Conservation (phyloP, 2,797 vertebrate genomes). For the Aplochiton taeniatus region DNA sequence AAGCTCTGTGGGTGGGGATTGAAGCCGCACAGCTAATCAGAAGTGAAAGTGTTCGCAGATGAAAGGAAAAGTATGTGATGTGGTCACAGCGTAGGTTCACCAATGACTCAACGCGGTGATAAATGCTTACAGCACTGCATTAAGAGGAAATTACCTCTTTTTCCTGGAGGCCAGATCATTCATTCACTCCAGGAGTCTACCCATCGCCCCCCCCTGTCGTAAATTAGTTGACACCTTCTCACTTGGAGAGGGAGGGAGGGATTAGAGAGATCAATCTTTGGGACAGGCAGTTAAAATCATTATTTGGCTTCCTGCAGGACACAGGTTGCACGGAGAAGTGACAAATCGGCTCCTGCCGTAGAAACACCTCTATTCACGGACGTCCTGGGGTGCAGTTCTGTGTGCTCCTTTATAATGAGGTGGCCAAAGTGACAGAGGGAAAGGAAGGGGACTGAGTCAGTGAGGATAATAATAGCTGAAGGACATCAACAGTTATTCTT, state of each 20-base stretch:
- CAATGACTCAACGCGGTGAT: conserved; percentile 60
- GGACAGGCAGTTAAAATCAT: conserved; percentile 70
- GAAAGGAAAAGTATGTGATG: conserved; percentile 34
- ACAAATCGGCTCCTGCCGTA: conserved; percentile 59
- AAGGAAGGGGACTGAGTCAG: conserved; percentile 41
- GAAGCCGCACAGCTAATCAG: conserved; percentile 42
- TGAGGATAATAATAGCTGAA: conserved; percentile 50
- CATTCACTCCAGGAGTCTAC: conserved; percentile 54
- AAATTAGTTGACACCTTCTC: conserved; percentile 68
- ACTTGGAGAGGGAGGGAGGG: conserved; percentile 54
- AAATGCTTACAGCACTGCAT: conserved; percentile 73
- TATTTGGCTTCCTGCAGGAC: conserved; percentile 72
- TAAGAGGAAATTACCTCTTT: conserved; percentile 72
- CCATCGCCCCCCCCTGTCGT: conserved; percentile 51
- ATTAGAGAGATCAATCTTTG: conserved; percentile 69
- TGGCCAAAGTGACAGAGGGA: conserved; percentile 31
- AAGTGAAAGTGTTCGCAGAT: conserved; percentile 52
- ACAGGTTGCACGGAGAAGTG: conserved; percentile 58
- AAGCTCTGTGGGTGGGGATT: conserved; percentile 36
- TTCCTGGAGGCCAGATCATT: conserved; percentile 65
- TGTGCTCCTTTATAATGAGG: conserved; percentile 41
- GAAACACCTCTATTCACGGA: conserved; percentile 58
- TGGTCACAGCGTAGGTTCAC: conserved; percentile 43
- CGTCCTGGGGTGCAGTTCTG: conserved; percentile 27
- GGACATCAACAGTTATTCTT: conserved; percentile 53